Conservation (phyloP, 2,797 vertebrate species). For the Spheniscus humboldti region DNA sequence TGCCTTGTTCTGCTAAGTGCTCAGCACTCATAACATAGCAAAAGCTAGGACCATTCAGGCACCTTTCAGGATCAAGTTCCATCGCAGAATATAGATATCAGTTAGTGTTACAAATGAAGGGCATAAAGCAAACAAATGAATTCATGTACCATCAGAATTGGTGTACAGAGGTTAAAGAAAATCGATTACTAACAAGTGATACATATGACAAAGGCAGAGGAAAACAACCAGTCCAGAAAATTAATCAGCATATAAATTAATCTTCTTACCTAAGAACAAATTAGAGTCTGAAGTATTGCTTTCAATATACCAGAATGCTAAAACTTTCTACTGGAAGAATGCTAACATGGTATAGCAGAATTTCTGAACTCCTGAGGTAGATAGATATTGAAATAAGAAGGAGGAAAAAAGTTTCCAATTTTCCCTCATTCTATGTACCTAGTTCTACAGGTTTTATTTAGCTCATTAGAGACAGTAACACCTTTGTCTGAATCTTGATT, state of each 20-base stretch:
- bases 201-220: conserved; percentile 57
- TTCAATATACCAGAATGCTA: conserved; percentile 25
- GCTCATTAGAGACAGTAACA: neutral
- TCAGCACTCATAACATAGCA: neutral
- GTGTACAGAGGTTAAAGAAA: conserved; percentile 68
- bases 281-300: conserved; percentile 29
- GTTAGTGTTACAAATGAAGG: conserved; percentile 53
- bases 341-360: neutral
- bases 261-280: conserved; percentile 52
- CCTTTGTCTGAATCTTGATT: neutral
- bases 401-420: neutral
- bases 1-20: neutral
- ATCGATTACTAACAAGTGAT: conserved; percentile 69
- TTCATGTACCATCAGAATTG: conserved; percentile 20
- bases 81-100: neutral
- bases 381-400: neutral
- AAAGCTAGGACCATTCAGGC: neutral
- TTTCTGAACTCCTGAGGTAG: neutral
- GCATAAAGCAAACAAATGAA: conserved; percentile 61
- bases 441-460: neutral
- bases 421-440: neutral
- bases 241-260: conserved; percentile 75
- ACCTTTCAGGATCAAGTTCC: neutral
- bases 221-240: conserved; percentile 41
- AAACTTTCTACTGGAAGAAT: conserved; percentile 21